Evolutionary conservation across 2,113 vertebrate species (phyloP).

Genomic region (Syngnathus typhle): DNA sequence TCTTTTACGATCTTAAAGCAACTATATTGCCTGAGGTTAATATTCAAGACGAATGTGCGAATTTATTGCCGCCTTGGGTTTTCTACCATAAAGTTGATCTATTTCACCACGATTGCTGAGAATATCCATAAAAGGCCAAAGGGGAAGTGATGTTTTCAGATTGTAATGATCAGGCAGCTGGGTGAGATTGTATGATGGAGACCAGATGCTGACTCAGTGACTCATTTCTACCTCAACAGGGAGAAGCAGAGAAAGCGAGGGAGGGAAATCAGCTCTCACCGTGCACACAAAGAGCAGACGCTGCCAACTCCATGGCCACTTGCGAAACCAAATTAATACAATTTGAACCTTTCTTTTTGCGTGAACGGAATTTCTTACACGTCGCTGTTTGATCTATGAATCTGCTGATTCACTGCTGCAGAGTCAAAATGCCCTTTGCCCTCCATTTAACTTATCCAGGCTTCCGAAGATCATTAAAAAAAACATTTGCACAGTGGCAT

Average conservation of each 20-base stretch:
- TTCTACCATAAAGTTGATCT: no score
- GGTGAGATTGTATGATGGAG: constrained; percentile 60
- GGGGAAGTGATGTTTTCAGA: constrained; percentile 61
- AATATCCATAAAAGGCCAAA: constrained; percentile 59
- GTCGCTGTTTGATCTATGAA: background rate
- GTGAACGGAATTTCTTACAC: background rate
- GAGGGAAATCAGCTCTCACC: constrained; percentile 49
- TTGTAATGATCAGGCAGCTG: constrained; percentile 37
- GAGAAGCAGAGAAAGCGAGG: constrained; percentile 38
- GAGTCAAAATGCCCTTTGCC: background rate
- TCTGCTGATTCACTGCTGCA: background rate
- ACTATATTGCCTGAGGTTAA: no score
- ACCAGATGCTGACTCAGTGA: constrained; percentile 72
- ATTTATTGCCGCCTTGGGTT: no score
- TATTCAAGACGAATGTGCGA: no score
- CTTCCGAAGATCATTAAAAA: background rate
- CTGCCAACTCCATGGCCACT: constrained; percentile 29
- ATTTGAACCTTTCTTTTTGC: constrained; percentile 23
- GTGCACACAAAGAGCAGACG: constrained; percentile 59
- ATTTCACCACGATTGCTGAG: background rate
- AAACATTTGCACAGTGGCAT: background rate
- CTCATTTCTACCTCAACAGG: constrained; percentile 66
- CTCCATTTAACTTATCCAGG: background rate
- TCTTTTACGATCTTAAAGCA: no score
- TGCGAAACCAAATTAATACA: constrained; percentile 27